Percentiles rank a stretch among this genome's conserved stretches.
Evolutionary conservation across 35 echinoderm and acorn worm genomes (phyloP).

Genomic region (Apostichopus californicus): DNA sequence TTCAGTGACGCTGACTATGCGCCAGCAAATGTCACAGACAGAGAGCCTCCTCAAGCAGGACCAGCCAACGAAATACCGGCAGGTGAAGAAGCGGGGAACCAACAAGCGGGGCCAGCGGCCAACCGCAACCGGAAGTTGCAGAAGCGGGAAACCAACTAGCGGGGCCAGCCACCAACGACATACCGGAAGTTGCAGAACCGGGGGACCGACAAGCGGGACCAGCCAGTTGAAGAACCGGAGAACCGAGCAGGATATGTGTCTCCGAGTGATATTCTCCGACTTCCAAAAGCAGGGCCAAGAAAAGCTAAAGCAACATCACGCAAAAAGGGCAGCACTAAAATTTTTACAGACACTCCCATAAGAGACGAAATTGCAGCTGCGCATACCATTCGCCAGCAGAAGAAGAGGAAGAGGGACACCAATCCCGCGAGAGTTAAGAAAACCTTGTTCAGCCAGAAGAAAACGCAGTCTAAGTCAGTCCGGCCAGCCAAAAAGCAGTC

Average conservation of each 20-base stretch:
- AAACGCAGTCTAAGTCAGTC: not conserved
- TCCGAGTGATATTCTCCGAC: slow-evolving; percentile 36
- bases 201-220: no score
- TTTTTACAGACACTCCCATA: slow-evolving; percentile 63
- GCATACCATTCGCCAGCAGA: slow-evolving; percentile 1
- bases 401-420: not conserved
- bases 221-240: slow-evolving; percentile 10
- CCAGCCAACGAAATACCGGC: not conserved
- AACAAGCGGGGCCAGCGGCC: not conserved
- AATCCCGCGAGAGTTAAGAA: not conserved
- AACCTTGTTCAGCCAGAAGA: not conserved
- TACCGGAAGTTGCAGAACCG: no score
- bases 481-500: not conserved
- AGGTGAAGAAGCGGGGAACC: not conserved
- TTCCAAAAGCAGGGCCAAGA: slow-evolving; percentile 49
- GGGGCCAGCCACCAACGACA: not conserved
- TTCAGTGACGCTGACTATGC: slow-evolving; percentile 67
- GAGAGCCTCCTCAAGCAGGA: not conserved
- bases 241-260: not conserved
- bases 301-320: slow-evolving; percentile 32
- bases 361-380: slow-evolving; percentile 45
- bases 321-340: slow-evolving; percentile 62
- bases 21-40: slow-evolving; percentile 56
- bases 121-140: no score
- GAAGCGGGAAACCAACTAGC: no score